phyloP scores from a whole-genome alignment of 2,888 invertebrate species.

The Drosophila pseudotalamancana region DNA sequence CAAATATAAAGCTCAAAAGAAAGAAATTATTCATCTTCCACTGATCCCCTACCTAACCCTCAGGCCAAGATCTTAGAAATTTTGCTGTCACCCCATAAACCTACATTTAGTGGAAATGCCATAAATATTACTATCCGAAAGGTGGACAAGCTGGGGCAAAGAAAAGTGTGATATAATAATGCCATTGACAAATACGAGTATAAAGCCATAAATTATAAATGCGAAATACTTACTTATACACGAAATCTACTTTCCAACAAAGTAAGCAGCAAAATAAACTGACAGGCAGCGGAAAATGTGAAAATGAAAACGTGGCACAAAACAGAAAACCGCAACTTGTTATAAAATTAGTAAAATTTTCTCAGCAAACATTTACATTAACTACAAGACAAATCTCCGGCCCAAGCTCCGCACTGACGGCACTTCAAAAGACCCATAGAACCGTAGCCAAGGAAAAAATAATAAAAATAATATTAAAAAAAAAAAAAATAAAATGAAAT shows the following conservation, averaged over 20 bases:
- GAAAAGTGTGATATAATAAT: conserved; percentile 76
- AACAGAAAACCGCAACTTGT: conserved; percentile 76
- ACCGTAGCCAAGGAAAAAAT: conserved; percentile 58
- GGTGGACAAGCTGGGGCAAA: conserved; percentile 38
- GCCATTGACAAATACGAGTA: conserved; percentile 79
- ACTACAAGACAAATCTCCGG: conserved; percentile 65
- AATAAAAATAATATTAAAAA: conserved; percentile 31
- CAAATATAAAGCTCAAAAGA: neutral
- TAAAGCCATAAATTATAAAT: conserved; percentile 78
- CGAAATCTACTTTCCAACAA: conserved; percentile 74
- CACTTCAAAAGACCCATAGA: conserved; percentile 77
- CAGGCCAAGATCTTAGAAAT: conserved; percentile 33
- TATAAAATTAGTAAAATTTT: conserved; percentile 79
- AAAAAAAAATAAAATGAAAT: conserved; percentile 39
- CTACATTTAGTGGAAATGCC: conserved; percentile 54
- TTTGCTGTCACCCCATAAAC: conserved; percentile 64
- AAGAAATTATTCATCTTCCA: neutral
- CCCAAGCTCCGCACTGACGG: conserved; percentile 2
- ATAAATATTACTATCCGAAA: conserved; percentile 56
- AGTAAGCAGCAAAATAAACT: conserved; percentile 48
- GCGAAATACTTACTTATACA: conserved; percentile 76
- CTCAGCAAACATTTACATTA: conserved; percentile 80
- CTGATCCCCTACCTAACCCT: neutral
- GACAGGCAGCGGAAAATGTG: conserved; percentile 12
- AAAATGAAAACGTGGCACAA: conserved; percentile 66